Evolutionary conservation across 1,140 invertebrate genomes (phyloP).

Genomic region (Dendrolimus punctatus): DNA sequence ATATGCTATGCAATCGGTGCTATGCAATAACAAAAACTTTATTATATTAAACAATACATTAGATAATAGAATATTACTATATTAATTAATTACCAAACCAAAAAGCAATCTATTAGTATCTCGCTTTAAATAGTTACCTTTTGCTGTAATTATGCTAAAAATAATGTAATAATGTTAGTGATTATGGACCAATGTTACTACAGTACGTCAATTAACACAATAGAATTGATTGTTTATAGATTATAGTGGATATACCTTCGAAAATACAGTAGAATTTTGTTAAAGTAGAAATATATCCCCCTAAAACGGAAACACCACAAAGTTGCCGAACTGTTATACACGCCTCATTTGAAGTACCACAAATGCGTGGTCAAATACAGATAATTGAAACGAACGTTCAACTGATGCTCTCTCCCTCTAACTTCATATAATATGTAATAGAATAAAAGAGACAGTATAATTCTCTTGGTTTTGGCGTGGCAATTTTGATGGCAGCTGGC

Average conservation of each 20-base stretch:
- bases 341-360: no score
- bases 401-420: no score
- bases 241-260: background rate
- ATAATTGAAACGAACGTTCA: no score
- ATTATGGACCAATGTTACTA: slow-evolving; percentile 24
- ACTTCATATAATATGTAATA: no score
- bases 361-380: no score
- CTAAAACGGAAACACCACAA: no score
- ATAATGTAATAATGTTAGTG: background rate
- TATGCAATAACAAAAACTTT: slow-evolving; percentile 9
- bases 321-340: no score
- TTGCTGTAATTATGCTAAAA: slow-evolving; percentile 14
- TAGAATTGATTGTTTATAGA: slow-evolving; percentile 13
- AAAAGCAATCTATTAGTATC: slow-evolving; percentile 20
- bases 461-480: no score
- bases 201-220: slow-evolving; percentile 27
- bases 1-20: slow-evolving; percentile 26
- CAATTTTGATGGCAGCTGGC: no score
- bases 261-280: background rate
- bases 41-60: no score
- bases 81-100: slow-evolving; percentile 16
- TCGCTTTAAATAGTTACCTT: slow-evolving; percentile 23
- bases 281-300: background rate
- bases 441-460: no score
- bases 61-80: slow-evolving; percentile 11